phyloP scores from a whole-genome alignment of 2,888 invertebrate genomes.

The Himalopsyche japonica region DNA sequence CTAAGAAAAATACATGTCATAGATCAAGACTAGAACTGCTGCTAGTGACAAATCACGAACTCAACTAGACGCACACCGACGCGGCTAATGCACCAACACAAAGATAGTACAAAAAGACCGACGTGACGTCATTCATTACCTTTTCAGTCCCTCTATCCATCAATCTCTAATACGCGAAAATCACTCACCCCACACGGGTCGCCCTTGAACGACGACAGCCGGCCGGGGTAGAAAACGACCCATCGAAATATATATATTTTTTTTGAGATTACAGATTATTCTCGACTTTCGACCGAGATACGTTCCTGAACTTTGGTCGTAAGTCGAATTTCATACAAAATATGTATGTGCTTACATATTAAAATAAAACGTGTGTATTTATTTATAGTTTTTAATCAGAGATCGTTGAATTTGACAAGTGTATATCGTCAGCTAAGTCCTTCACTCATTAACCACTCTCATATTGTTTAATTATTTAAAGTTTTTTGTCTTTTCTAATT shows the following conservation, averaged over 20 bases:
- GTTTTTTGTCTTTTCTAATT: too few species aligned
- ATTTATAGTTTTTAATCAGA: too few species aligned
- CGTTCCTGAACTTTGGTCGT: conserved; percentile 18
- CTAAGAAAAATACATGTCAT: neutral
- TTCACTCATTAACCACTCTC: too few species aligned
- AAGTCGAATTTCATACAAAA: neutral
- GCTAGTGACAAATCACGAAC: neutral
- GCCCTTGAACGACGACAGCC: neutral
- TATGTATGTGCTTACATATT: too few species aligned
- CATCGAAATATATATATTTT: too few species aligned
- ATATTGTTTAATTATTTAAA: too few species aligned
- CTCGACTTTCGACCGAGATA: conserved; percentile 18
- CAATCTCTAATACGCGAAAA: neutral
- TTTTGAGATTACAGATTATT: too few species aligned
- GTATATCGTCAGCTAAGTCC: too few species aligned
- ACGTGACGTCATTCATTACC: neutral
- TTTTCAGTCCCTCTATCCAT: neutral
- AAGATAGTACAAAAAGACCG: neutral
- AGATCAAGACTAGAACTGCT: too few species aligned
- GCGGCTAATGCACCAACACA: neutral
- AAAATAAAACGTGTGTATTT: too few species aligned
- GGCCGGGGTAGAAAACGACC: neutral
- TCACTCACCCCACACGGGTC: neutral
- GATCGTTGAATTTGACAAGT: too few species aligned
- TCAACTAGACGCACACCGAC: neutral